phyloP scores from a whole-genome alignment of 2,888 invertebrate species.

The Lagria hirta region DNA sequence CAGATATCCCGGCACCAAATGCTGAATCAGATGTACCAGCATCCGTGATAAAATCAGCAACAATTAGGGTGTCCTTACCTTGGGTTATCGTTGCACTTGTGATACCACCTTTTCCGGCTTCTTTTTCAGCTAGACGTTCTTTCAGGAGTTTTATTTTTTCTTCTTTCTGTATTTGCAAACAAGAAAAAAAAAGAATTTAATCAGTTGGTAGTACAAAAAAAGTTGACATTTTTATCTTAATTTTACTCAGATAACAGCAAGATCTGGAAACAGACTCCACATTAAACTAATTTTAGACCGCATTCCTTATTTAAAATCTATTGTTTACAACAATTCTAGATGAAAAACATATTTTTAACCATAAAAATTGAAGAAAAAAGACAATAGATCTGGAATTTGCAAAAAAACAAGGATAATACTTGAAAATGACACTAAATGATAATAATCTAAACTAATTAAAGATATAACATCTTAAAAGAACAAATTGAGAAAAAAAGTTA shows the following conservation, averaged over 20 bases:
- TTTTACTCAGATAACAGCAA: too few species aligned
- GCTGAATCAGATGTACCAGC: conserved; percentile 79
- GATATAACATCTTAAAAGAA: too few species aligned
- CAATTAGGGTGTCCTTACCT: conserved; percentile 74
- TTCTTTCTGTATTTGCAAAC: conserved; percentile 75
- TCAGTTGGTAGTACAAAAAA: neutral
- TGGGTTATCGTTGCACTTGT: conserved; percentile 60
- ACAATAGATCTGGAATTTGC: too few species aligned
- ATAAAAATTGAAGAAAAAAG: too few species aligned
- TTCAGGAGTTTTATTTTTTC: conserved; percentile 82
- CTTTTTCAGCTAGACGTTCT: conserved; percentile 77
- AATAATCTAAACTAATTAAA: too few species aligned
- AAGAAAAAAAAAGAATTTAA: conserved; percentile 9
- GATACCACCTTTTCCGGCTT: conserved; percentile 59
- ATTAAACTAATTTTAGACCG: neutral
- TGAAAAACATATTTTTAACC: too few species aligned
- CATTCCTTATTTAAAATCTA: too few species aligned
- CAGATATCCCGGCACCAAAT: conserved; percentile 66
- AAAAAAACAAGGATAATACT: too few species aligned
- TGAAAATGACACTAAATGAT: too few species aligned
- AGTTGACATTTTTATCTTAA: too few species aligned
- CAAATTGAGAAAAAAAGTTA: too few species aligned
- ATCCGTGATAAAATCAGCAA: conserved; percentile 74
- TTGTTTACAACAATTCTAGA: too few species aligned
- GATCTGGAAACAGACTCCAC: conserved; percentile 1